These are phyloP conservation scores for Andricus curvator DNA, from an alignment of 2,888 invertebrate species.

Conservation along the genomic window DNA sequence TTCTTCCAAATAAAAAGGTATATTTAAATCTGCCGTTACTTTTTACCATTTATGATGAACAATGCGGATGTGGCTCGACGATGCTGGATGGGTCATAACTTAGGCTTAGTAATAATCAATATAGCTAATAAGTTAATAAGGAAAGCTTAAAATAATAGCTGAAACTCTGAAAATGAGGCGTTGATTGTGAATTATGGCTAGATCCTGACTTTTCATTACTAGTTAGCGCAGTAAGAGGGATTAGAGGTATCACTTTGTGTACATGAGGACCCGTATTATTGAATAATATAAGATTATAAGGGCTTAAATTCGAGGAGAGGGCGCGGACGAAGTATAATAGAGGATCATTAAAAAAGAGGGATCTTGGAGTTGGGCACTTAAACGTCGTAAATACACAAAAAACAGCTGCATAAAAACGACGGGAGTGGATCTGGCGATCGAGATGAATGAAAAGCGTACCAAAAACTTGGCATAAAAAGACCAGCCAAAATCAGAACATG, in stretches of 20 bases:
- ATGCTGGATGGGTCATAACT: neutral
- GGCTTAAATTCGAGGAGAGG: neutral
- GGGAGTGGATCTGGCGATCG: neutral
- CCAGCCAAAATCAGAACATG: constrained; percentile 13
- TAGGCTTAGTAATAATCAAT: neutral
- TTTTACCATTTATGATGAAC: neutral
- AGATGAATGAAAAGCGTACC: constrained; percentile 23
- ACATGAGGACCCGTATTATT: neutral
- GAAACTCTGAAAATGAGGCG: neutral
- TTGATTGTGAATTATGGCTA: neutral
- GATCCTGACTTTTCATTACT: neutral
- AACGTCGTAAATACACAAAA: constrained; percentile 15
- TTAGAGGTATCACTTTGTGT: too few relatives aligned
- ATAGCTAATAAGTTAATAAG: neutral
- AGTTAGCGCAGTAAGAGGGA: too few relatives aligned
- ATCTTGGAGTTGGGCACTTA: neutral
- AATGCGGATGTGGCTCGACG: neutral
- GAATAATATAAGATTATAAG: neutral
- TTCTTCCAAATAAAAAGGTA: neutral
- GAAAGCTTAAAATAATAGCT: neutral
- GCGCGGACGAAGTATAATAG: neutral
- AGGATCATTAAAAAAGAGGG: neutral
- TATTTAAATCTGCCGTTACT: neutral
- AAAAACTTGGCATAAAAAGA: constrained; percentile 24
- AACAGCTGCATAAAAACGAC: constrained; percentile 10